These are phyloP conservation scores for Cephus cinctus DNA, from an alignment of 1,140 invertebrate genomes.

Conservation along the genomic window DNA sequence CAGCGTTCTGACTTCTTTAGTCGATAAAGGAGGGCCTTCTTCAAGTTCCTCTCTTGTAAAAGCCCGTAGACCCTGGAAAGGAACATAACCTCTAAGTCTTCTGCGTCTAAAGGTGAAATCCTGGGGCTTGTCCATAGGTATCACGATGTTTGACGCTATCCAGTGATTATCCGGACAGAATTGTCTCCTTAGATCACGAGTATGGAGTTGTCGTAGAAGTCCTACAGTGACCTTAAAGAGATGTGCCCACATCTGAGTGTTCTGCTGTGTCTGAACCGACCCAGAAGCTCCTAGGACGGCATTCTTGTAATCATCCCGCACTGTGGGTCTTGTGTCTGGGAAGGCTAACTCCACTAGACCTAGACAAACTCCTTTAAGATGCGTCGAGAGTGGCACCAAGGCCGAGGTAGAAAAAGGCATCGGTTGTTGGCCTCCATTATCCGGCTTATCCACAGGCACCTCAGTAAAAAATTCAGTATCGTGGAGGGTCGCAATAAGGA, in stretches of 20 bases:
- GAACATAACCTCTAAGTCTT: conserved; percentile 59
- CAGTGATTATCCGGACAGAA: conserved; percentile 80
- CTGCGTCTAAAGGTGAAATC: conserved; percentile 62
- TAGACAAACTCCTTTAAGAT: conserved; percentile 78
- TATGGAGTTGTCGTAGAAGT: conserved; percentile 77
- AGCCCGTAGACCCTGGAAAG: conserved; percentile 63
- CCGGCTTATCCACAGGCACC: conserved; percentile 22
- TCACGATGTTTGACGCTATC: conserved; percentile 69
- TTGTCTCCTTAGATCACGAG: conserved; percentile 72
- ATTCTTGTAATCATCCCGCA: conserved; percentile 53
- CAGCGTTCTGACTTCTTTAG: conserved; percentile 83
- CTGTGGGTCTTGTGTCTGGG: conserved; percentile 71
- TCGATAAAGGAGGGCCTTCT: conserved; percentile 81
- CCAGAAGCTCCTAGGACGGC: conserved; percentile 48
- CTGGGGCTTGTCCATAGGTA: conserved; percentile 65
- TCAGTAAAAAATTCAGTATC: conserved; percentile 80
- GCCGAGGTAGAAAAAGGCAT: conserved; percentile 67
- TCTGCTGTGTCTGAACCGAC: conserved; percentile 39
- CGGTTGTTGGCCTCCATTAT: conserved; percentile 43
- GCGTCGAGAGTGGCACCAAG: conserved; percentile 66
- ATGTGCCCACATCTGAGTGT: conserved; percentile 59
- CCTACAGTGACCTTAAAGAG: conserved; percentile 61
- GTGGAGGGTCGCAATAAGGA: conserved; percentile 81
- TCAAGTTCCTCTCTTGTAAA: conserved; percentile 67
- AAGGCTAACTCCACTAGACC: conserved; percentile 89